Percentiles rank a stretch among this genome's conserved stretches.
These are phyloP conservation scores for Scyliorhinus canicula DNA, from an alignment of 2,797 vertebrate genomes.

Conservation along the genomic window DNA sequence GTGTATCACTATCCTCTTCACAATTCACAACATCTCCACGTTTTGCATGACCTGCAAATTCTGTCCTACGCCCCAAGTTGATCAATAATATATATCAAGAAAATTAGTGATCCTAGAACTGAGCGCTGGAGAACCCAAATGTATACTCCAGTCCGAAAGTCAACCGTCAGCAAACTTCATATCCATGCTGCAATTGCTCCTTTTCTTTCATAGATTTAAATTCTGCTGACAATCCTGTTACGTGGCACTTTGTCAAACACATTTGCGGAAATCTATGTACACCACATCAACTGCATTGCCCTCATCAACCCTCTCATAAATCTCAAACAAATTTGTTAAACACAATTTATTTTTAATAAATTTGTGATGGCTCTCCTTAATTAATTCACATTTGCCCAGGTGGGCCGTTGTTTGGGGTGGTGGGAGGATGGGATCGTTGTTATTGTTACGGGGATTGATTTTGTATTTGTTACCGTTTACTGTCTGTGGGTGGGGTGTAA, in stretches of 20 bases:
- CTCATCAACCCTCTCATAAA: not conserved
- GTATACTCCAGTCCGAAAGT: not conserved
- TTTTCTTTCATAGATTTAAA: not conserved
- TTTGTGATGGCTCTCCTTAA: not conserved
- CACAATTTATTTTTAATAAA: not conserved
- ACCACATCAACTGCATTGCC: not conserved
- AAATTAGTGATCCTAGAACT: not conserved
- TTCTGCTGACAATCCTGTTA: not conserved
- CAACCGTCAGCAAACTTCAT: not conserved
- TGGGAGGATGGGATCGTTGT: no score
- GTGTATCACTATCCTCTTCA: not conserved
- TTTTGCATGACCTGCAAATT: not conserved
- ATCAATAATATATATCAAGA: not conserved
- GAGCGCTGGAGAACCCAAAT: not conserved
- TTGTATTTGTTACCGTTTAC: no score
- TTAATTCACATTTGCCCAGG: no score
- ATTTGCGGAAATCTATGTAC: not conserved
- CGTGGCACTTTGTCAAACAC: not conserved
- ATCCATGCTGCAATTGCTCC: not conserved
- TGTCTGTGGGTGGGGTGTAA: no score
- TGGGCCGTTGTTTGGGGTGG: no score
- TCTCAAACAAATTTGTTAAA: not conserved
- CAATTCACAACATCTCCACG: not conserved
- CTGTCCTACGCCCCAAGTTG: no score
- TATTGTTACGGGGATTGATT: no score